Base-by-base conservation (phyloP, 2,113 vertebrate genomes). In the Penelope pileata region DNA sequence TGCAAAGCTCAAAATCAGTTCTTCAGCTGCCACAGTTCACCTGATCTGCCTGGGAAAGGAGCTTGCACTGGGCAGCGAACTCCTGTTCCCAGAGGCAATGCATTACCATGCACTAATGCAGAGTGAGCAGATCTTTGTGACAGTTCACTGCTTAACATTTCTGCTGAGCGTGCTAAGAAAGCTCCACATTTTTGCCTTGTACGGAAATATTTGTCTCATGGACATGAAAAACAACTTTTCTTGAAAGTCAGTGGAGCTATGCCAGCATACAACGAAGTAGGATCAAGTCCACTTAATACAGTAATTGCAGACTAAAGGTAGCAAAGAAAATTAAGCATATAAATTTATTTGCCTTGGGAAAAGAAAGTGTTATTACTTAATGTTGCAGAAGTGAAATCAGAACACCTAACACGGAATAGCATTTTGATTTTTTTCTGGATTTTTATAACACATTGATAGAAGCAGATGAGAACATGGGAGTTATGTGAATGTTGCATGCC, bases 41-140 rank as follows among this genome's bases (percentile, higher is more conserved):
- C 30, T 30, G 2, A 38, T n/a, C 12, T 56, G 13, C 12, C 42
- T 0, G 0, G 0, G 5, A 38, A 70, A 62, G 17, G 14, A 62
- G 51, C 32, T 56, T 2, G 1, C 7, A 36, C 15, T 27, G 1
- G 0, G 14, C 23, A 82, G 51, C 27, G n/a, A 80, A 12, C 4
- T 76, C 7, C 15, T 70, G 10, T 47, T 67, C 60, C 23, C 45
- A 29, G 43, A 27, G 48, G 30, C 29, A 47, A 48, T 22, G n/a
- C 18, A 69, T 15, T 27, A 29, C 22, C 30, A 73, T 27, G 27
- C 19, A 19, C 11, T n/a, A 68, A 51, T 6, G 38, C 24, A 30
- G 36, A 54, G 66, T 5, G 16, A 54, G 63, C 16, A 34, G 21
- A 73, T 74, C n/a, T 54, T 23, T 38, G 16, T 22, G 11, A 48